phyloP scores from a whole-genome alignment of 2,888 invertebrate species.

The Trachelus stipa region DNA sequence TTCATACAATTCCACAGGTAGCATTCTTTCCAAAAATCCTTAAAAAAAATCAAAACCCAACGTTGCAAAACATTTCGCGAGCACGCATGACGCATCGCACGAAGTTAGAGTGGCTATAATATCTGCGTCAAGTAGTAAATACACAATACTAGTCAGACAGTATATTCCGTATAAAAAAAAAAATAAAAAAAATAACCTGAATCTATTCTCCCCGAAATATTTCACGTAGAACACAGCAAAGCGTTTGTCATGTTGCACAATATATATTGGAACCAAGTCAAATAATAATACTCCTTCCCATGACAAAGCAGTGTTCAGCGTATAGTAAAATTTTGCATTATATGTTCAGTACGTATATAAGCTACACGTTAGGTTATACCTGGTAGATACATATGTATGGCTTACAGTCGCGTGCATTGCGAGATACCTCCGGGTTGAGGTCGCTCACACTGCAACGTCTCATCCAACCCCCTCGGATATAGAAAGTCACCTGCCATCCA shows the following conservation, averaged over 20 bases:
- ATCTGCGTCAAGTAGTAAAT: neutral
- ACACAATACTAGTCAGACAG: neutral
- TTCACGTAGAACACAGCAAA: neutral
- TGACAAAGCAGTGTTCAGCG: conserved; percentile 24
- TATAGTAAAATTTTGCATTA: conserved; percentile 30
- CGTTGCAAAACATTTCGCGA: neutral
- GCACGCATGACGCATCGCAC: neutral
- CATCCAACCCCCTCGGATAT: neutral
- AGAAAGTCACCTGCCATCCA: neutral
- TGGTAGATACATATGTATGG: neutral
- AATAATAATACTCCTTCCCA: neutral
- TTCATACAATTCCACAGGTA: neutral
- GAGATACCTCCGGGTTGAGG: neutral
- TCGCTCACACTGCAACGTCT: neutral
- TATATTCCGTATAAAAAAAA: neutral
- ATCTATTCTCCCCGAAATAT: neutral
- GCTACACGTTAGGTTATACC: neutral
- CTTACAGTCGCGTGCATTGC: neutral
- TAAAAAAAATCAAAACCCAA: neutral
- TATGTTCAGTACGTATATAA: conserved; percentile 7
- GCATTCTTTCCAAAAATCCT: neutral
- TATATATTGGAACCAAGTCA: conserved; percentile 1
- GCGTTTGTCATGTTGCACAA: neutral
- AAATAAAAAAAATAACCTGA: neutral
- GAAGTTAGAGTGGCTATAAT: neutral